Evolutionary conservation across 1,140 invertebrate genomes (phyloP), one percentile per base, ranked within the genome.

Genomic region (Mamestra configurata): DNA sequence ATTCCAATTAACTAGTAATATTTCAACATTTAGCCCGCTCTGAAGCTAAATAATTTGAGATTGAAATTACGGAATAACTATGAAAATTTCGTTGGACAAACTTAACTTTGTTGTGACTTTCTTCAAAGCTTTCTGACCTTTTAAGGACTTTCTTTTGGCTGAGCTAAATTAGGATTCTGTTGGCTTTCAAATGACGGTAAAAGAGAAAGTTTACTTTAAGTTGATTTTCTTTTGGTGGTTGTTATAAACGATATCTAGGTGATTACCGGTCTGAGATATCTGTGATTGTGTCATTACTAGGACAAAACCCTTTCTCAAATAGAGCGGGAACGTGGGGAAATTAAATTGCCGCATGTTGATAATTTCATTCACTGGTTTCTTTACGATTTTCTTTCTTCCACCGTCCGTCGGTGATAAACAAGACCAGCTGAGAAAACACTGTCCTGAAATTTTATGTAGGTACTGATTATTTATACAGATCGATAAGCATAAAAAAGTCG

Each of bases 1-100:
- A 53, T 71, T 31, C 46, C 68, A 35, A 71, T 71, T 53, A 71
- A 35, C 68, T 46, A 71, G 46, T 53, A 71, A 53, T 51, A 53
- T 71, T 71, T 71, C 24, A 53, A 35, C 46, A 37, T 70, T 51
- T 51, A 37, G 13, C 11, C 15, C 2, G 7, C 0, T 11, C 31
- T 2, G 24, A 53, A 8, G 46, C 15, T 11, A 51, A 71, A 71
- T 70, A 70, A 46, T 71, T 43, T 53, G 46, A 35, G 40, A 31
- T 53, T 53, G 1, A 71, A 46, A 46, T 46, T 13, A 24, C 13
- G 11, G 22, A 37, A 35, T 46, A 40, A 40, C 18, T 70, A 68
- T 43, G 22, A 35, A 10, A n/a, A 49, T 49, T 49, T 70, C 18
- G 22, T 11, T 5, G 13, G 20, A 70, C 7, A 35, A 61, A 10